Conservation (phyloP, 1,140 invertebrate genomes). For the Caerostris extrusa region DNA sequence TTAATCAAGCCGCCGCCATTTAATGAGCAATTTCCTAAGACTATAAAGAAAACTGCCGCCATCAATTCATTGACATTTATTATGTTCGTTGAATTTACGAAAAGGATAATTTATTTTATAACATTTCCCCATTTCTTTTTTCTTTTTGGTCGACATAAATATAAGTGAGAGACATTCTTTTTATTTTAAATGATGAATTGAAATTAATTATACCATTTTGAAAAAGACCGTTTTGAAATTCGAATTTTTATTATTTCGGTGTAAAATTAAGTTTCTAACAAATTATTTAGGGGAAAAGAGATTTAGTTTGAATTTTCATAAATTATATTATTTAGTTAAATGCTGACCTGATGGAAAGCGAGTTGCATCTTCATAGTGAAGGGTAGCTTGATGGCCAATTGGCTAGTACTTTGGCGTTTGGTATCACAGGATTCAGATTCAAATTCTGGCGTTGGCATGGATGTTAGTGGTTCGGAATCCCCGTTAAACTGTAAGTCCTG, state of each 20-base stretch:
- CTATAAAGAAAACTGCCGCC: constrained; percentile 52
- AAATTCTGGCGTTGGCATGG: too few relatives aligned
- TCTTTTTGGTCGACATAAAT: neutral
- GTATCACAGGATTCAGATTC: too few relatives aligned
- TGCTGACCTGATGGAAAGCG: too few relatives aligned
- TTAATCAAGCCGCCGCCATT: constrained; percentile 40
- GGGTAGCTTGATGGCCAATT: too few relatives aligned
- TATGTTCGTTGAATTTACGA: neutral
- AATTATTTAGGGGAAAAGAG: too few relatives aligned
- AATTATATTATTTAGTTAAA: too few relatives aligned
- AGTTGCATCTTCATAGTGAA: too few relatives aligned
- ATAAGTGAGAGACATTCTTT: neutral
- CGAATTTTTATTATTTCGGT: neutral
- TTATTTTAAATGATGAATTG: neutral
- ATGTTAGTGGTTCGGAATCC: too few relatives aligned
- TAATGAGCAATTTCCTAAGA: constrained; percentile 45
- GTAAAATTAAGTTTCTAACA: too few relatives aligned
- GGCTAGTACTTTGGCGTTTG: too few relatives aligned
- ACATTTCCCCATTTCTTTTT: neutral
- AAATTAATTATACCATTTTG: neutral
- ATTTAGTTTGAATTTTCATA: too few relatives aligned
- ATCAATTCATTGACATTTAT: constrained; percentile 34
- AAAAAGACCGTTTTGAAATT: neutral
- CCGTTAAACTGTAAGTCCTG: too few relatives aligned
- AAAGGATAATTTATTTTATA: constrained; percentile 12